Base-by-base conservation (phyloP, 2,113 vertebrate species). In the Acanthochromis polyacanthus region DNA sequence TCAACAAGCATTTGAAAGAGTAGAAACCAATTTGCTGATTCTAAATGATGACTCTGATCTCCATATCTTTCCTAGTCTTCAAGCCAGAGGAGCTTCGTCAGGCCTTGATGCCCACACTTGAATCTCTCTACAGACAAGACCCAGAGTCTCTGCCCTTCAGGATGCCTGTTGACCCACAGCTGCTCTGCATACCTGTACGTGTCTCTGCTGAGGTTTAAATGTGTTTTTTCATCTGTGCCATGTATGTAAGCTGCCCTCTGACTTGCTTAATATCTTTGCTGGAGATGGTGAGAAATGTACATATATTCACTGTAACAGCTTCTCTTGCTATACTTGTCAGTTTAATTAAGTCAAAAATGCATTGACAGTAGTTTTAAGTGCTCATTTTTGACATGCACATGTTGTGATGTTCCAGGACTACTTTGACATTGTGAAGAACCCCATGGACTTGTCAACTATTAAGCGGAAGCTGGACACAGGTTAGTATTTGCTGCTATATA, bases 391-490 rank as follows among this genome's bases (percentile, higher is more conserved):
- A 43, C 17, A n/a, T 5, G 2, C 52, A 6, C 30, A 46, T 20
- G 38, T 63, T 86, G 20, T 78, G 22, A 36, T 71, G 43, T 89
- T 88, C 19, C 85, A 99, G 98, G 98, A 99, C 94, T 99, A 99
- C 89, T 99, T 99, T 95, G 98, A 99, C 89, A 99, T 99, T 85
- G 97, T 99, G 61, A 99, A 98, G 93, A 99, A 94, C 78, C 98
- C 98, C 9, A 99, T 99, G 96, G 98, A 99, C 89, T 93, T 99
- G 75, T 99, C 98, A 38, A 99, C 97, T 46, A 99, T 99, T 90
- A 99, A 99, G 92, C 95, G 97, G 78, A 99, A 99, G 87, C 91
- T 99, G 67, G 98, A 99, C 91, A 99, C 97, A 51, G 98, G 98
- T 76, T 93, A 95, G 88, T 97, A 95, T 84, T 59, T n/a, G 1